Conservation (phyloP, 2,113 vertebrate genomes). For the Deroptyus accipitrinus region DNA sequence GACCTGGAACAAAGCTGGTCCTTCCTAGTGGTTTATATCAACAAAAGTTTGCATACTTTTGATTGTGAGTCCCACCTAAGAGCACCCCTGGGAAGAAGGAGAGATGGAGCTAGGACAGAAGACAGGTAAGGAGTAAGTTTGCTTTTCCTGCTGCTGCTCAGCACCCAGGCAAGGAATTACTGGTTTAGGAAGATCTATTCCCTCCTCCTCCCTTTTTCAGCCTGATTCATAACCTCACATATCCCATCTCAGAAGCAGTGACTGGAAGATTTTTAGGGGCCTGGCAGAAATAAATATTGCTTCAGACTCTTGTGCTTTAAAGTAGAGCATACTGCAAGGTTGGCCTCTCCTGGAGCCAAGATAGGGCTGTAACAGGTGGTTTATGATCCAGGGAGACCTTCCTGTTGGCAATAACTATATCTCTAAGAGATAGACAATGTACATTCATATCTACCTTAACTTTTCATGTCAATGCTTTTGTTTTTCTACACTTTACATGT, state of each 20-base stretch:
- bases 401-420: rapidly evolving
- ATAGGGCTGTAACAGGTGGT: not conserved
- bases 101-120: not conserved
- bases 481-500: not conserved
- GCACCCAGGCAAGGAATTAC: not conserved
- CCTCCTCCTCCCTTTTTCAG: not conserved
- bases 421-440: not conserved
- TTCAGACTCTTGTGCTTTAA: not conserved
- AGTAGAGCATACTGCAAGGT: not conserved
- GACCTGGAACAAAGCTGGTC: not conserved
- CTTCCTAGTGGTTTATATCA: not conserved
- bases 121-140: not conserved
- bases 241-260: not conserved
- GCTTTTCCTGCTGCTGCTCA: not conserved
- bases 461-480: not conserved
- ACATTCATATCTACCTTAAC: not conserved
- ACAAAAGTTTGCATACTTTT: not conserved
- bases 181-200: not conserved
- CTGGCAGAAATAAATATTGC: not conserved
- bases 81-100: not conserved
- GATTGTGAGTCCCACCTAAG: not conserved
- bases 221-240: not conserved
- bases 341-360: not conserved
- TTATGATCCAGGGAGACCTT: not conserved
- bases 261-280: not conserved